A percentile compares a stretch with the other conserved stretches of the same genome.
Conservation (phyloP, 2,888 invertebrate genomes). For the Epinotia brunnichana region DNA sequence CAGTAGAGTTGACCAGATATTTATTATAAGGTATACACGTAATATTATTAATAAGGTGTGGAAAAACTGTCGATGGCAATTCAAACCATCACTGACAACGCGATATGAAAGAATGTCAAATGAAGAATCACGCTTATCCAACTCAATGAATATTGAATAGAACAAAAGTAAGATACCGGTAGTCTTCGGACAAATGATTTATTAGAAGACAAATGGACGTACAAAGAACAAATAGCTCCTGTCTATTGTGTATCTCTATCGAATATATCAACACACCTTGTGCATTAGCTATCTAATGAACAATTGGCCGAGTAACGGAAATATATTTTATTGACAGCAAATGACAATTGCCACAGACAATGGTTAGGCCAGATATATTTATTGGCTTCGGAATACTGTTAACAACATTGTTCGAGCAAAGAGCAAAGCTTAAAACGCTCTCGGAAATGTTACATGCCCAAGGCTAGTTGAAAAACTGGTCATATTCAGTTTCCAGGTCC, state of each 20-base stretch:
- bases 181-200: slow-evolving; percentile 65
- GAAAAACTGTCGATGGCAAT: slow-evolving; percentile 27
- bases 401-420: slow-evolving; percentile 17
- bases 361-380: slow-evolving; percentile 15
- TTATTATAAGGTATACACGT: no score
- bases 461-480: slow-evolving; percentile 12
- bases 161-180: slow-evolving; percentile 48
- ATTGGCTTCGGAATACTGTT: slow-evolving; percentile 12
- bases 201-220: slow-evolving; percentile 64
- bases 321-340: slow-evolving; percentile 40
- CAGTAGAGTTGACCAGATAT: no score
- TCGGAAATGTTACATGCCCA: not conserved
- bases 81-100: slow-evolving; percentile 41
- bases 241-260: slow-evolving; percentile 65
- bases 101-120: slow-evolving; percentile 53
- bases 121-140: slow-evolving; percentile 56
- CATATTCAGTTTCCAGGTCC: not conserved
- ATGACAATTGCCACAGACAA: slow-evolving; percentile 42
- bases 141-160: slow-evolving; percentile 59
- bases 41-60: slow-evolving; percentile 1
- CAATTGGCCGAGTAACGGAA: slow-evolving; percentile 42
- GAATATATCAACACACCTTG: slow-evolving; percentile 63
- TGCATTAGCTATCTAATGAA: slow-evolving; percentile 49
- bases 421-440: not conserved
- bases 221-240: slow-evolving; percentile 70